Conservation (phyloP, 2,797 vertebrate species). For the Platalea minor region DNA sequence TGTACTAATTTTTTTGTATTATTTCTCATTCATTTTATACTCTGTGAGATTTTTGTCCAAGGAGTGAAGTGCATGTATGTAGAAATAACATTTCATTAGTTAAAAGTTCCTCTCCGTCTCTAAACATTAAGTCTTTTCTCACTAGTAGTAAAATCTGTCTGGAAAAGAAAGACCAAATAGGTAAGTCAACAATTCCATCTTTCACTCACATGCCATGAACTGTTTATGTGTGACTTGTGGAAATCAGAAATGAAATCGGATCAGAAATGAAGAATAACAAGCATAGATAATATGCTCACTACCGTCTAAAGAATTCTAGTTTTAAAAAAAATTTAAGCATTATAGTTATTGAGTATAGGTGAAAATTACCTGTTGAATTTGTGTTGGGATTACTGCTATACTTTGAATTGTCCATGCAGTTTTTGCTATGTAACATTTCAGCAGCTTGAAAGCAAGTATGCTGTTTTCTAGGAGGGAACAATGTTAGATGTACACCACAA, state of each 20-base stretch:
- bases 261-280: neutral
- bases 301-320: neutral
- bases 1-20: neutral
- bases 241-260: neutral
- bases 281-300: neutral
- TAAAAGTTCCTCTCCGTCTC: neutral
- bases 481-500: too few species aligned
- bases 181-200: constrained; percentile 39
- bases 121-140: neutral
- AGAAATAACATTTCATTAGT: neutral
- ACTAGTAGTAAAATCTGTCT: neutral
- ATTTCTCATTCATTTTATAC: neutral
- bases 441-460: neutral
- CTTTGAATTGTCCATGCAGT: neutral
- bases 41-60: neutral
- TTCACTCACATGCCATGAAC: neutral
- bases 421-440: neutral
- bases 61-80: neutral
- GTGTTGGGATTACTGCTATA: neutral
- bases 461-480: neutral
- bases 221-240: neutral
- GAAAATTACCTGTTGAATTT: neutral
- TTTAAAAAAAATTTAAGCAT: neutral
- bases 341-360: neutral
- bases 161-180: constrained; percentile 2